Base-by-base conservation (phyloP, 1,140 invertebrate genomes). In the Drosophila serrata region DNA sequence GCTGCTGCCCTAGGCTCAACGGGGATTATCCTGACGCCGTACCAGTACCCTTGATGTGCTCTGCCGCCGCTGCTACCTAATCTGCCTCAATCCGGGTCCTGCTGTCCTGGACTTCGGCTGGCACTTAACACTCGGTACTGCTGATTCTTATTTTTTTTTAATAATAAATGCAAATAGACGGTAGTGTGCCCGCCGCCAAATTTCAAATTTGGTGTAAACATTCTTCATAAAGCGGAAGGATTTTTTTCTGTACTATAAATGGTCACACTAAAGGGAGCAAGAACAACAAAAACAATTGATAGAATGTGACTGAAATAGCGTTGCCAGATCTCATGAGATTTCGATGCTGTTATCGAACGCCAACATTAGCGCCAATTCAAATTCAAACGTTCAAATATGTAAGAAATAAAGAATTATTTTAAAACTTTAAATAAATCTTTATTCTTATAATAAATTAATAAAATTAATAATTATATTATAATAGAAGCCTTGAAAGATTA, bases 11-110 rank as follows among this genome's bases (percentile, higher is more conserved):
- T n/a, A 27, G 45, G 59, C n/a, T 6, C 13, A 33, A 8, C 53
- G 49, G 49, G 58, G 58, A 49, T 49, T 27, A 42, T 51, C 64
- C 61, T 22, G 19, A 0, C 29, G 49, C 13, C 17, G 29, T 22
- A 11, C 8, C 4, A 22, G 4, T 53, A 2, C 31, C 49, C 31
- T 22, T 13, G 31, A 35, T 53, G 12, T 5, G 13, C 31, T 53
- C n/a, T 19, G n/a, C 11, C 27, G 39, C 37, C 35, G 37, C 49
- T 42, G 27, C 17, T 43, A 19, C 29, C 57, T 45, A 31, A 51
- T 49, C 43, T 11, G 35, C 65, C 63, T 53, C 62, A 64, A 65
- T 69, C 65, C 65, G 17, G 64, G 37, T 65, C 65, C 65, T 53
- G 65, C 29, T 67, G 37, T 42, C 61, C 42, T 24, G 45, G 65